These are phyloP conservation scores for Tiliacea citrago DNA, from an alignment of 2,888 invertebrate genomes.

Conservation along the genomic window DNA sequence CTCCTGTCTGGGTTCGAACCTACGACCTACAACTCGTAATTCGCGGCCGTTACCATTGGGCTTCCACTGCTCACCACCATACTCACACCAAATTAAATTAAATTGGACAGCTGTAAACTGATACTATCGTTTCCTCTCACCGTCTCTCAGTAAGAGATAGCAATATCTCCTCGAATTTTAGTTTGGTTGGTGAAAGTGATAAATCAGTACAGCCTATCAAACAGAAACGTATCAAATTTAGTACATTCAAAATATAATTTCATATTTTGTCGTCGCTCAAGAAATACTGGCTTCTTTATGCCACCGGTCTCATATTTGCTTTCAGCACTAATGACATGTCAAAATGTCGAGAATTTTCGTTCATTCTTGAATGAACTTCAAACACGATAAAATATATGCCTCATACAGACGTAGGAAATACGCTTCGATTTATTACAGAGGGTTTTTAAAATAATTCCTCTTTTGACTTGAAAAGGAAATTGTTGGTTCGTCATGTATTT, in stretches of 20 bases:
- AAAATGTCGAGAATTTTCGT: constrained; percentile 56
- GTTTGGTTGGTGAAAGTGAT: neutral
- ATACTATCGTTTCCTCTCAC: too few relatives aligned
- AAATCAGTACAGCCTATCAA: neutral
- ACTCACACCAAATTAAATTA: too few relatives aligned
- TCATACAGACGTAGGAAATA: constrained; percentile 53
- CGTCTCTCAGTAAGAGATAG: too few relatives aligned
- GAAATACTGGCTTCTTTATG: constrained; percentile 7
- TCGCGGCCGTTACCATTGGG: too few relatives aligned
- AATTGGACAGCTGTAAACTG: too few relatives aligned
- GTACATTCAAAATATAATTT: neutral
- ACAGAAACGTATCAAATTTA: neutral
- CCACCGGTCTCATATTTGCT: constrained; percentile 20
- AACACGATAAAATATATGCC: constrained; percentile 59
- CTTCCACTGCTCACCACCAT: too few relatives aligned
- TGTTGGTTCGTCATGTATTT: neutral
- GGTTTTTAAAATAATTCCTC: neutral
- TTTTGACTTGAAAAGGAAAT: constrained; percentile 6
- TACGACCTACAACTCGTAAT: too few relatives aligned
- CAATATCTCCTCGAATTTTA: too few relatives aligned
- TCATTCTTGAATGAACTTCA: constrained; percentile 56
- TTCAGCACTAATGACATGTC: constrained; percentile 60
- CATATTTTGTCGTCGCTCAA: constrained; percentile 9
- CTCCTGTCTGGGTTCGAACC: too few relatives aligned
- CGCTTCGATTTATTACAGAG: constrained; percentile 46